phyloP scores from a whole-genome alignment of 2,113 vertebrate species.

The Malurus elegans region DNA sequence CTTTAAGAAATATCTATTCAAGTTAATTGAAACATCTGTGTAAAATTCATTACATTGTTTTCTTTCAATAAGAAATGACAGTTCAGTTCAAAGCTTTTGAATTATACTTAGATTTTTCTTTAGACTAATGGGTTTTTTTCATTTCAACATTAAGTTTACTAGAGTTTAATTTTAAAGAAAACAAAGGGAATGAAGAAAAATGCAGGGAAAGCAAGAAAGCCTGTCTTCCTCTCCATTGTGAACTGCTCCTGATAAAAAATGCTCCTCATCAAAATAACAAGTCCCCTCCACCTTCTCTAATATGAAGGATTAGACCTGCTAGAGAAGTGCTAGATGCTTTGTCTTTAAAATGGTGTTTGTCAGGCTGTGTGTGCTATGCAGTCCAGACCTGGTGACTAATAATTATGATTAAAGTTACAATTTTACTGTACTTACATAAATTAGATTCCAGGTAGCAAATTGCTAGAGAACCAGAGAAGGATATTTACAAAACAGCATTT shows the following conservation, averaged over 20 bases:
- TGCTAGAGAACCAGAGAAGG: not conserved
- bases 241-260: slow-evolving; percentile 24
- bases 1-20: slow-evolving; percentile 8
- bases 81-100: slow-evolving; percentile 46
- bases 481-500: not conserved
- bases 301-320: not conserved
- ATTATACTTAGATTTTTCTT: slow-evolving; percentile 34
- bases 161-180: slow-evolving; percentile 41
- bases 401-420: not conserved
- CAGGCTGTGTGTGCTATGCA: not conserved
- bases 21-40: slow-evolving; percentile 55
- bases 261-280: not conserved
- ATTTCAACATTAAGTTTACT: slow-evolving; percentile 33
- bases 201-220: not conserved
- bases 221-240: not conserved
- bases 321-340: not conserved
- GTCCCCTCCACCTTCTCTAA: not conserved
- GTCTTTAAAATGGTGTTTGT: not conserved
- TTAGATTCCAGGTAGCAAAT: not conserved
- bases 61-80: slow-evolving; percentile 35
- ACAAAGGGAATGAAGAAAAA: slow-evolving; percentile 41
- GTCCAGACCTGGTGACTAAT: not conserved
- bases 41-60: slow-evolving; percentile 47
- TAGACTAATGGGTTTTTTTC: not conserved
- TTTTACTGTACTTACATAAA: not conserved